Evolutionary conservation across 2,888 invertebrate species (phyloP).

Genomic region (Brachyptera putata): DNA sequence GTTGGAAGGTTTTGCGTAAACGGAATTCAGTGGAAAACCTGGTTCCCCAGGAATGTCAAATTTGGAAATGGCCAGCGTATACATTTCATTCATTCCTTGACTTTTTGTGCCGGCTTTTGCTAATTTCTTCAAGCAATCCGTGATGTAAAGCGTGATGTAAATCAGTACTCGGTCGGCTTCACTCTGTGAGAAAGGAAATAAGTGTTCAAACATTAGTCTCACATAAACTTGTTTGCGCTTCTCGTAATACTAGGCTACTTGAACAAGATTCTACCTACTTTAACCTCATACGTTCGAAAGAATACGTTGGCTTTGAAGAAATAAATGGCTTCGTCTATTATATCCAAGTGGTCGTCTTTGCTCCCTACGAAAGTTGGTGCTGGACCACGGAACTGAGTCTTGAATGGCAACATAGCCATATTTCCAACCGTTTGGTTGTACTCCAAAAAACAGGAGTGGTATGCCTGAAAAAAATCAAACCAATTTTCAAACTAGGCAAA

Average conservation of each 20-base stretch:
- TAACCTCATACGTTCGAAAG: constrained; percentile 97
- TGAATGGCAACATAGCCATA: constrained; percentile 85
- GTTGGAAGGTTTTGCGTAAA: constrained; percentile 82
- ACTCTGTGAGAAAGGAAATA: constrained; percentile 58
- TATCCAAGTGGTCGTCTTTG: constrained; percentile 69
- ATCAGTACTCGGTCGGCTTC: constrained; percentile 95
- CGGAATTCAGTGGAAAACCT: constrained; percentile 91
- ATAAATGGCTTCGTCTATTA: constrained; percentile 95
- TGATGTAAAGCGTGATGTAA: constrained; percentile 94
- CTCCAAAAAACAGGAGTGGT: constrained; percentile 86
- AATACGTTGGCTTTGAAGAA: constrained; percentile 99
- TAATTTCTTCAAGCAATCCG: constrained; percentile 92
- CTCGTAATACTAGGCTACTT: too few species aligned
- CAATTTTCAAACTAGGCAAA: too few species aligned
- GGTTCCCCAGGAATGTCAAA: constrained; percentile 96
- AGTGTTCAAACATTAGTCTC: neutral
- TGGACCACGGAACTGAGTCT: constrained; percentile 89
- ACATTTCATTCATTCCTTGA: constrained; percentile 94
- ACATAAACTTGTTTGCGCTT: too few species aligned
- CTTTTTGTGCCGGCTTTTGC: constrained; percentile 86
- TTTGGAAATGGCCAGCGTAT: constrained; percentile 87
- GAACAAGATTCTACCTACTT: constrained; percentile 56
- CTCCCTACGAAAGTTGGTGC: constrained; percentile 60
- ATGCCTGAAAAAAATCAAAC: constrained; percentile 78
- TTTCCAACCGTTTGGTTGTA: constrained; percentile 78